Conservation (phyloP, 1,140 invertebrate genomes). For the Lordiphosa clarofinis region DNA sequence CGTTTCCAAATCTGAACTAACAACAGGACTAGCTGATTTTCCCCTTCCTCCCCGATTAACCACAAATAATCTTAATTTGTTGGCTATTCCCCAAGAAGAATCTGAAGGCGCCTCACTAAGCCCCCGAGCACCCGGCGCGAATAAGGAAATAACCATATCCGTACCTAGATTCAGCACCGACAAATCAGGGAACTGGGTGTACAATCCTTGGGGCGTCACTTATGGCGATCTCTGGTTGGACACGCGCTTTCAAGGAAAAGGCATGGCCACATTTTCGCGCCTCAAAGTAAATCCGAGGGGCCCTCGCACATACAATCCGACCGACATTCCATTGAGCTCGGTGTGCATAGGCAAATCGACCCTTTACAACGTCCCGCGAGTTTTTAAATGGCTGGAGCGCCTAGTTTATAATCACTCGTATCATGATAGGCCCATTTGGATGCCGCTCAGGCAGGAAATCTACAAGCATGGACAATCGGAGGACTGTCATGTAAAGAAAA, state of each 20-base stretch:
- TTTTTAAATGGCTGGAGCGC: background rate
- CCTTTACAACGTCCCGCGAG: constrained; percentile 1
- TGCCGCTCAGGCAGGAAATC: background rate
- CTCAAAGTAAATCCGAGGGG: background rate
- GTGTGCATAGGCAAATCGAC: constrained; percentile 5
- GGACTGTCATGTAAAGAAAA: background rate
- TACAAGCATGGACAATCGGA: background rate
- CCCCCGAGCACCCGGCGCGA: background rate
- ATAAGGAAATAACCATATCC: constrained; percentile 1
- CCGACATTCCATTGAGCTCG: background rate
- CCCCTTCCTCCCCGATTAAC: too few relatives aligned
- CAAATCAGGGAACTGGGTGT: constrained; percentile 2
- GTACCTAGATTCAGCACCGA: background rate
- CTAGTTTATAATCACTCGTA: background rate
- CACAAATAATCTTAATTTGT: too few relatives aligned
- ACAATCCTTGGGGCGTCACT: constrained; percentile 7
- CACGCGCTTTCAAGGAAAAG: background rate
- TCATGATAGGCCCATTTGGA: background rate
- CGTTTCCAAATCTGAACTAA: too few relatives aligned
- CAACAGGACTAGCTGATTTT: too few relatives aligned
- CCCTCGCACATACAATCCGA: background rate
- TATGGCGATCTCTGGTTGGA: constrained; percentile 2
- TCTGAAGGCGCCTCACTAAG: background rate
- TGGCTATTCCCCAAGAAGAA: too few relatives aligned
- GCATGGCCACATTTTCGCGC: background rate